Percentiles rank a stretch among this genome's conserved stretches.
These are phyloP conservation scores for Aselliscus stoliczkanus DNA, from an alignment of 2,797 vertebrate species.

Conservation along the genomic window DNA sequence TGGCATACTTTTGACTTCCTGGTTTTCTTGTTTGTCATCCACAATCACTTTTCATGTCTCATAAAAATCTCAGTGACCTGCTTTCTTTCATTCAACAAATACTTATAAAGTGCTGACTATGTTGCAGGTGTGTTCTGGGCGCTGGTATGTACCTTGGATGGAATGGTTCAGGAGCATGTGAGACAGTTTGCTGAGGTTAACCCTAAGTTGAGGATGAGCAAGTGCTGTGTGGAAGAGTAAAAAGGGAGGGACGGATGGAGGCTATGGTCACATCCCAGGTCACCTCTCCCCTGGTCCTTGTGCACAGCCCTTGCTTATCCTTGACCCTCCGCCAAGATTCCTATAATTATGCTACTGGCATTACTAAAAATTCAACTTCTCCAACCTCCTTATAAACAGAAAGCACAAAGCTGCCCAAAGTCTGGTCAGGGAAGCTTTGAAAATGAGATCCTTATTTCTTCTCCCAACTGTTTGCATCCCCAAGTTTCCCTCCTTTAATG, in stretches of 20 bases:
- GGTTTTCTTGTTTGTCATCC: not conserved
- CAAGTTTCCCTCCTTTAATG: not conserved
- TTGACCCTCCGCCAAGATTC: not conserved
- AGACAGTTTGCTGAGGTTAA: not conserved
- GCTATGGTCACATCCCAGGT: not conserved
- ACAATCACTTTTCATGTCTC: not conserved
- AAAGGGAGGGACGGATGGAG: not conserved
- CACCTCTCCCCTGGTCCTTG: not conserved
- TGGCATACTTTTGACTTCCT: not conserved
- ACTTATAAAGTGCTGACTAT: too few species aligned
- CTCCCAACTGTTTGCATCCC: not conserved
- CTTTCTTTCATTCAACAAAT: not conserved
- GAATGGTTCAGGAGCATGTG: not conserved
- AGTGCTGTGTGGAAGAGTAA: not conserved
- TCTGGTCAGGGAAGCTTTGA: not conserved
- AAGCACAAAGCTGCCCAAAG: not conserved
- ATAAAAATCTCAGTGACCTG: not conserved
- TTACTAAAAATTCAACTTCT: not conserved
- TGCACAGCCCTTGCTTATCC: not conserved
- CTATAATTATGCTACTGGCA: not conserved
- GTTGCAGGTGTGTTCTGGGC: not conserved
- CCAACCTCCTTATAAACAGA: not conserved
- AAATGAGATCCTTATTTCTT: not conserved
- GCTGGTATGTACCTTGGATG: not conserved
- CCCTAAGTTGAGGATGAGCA: not conserved